Percentiles rank a stretch among this genome's conserved stretches.
phyloP scores from a whole-genome alignment of 2,797 vertebrate species.

The Eremophila alpestris region DNA sequence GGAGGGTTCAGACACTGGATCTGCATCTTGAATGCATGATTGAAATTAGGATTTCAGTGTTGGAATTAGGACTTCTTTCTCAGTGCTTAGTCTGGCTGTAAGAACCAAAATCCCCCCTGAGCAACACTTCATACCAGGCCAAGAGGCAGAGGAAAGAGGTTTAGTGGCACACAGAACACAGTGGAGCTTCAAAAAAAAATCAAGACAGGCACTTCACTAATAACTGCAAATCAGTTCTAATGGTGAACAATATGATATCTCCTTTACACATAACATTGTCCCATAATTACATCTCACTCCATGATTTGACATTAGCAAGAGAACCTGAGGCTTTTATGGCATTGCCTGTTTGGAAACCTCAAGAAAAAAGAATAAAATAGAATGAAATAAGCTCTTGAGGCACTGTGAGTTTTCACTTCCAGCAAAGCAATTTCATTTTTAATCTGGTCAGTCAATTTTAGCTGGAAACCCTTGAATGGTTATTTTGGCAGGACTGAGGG shows the following conservation, averaged over 20 bases:
- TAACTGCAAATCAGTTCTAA: neutral
- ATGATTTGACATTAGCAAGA: neutral
- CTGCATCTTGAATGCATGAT: neutral
- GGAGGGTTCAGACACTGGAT: neutral
- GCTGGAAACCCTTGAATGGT: neutral
- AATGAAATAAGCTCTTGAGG: neutral
- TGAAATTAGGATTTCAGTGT: neutral
- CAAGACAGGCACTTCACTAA: neutral
- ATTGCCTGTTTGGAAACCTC: neutral
- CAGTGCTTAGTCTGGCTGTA: neutral
- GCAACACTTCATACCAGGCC: neutral
- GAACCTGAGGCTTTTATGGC: neutral
- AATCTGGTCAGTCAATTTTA: neutral
- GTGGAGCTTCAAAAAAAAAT: neutral
- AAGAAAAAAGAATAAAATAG: neutral
- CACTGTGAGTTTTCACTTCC: neutral
- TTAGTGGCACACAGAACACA: rapidly evolving
- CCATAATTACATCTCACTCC: neutral
- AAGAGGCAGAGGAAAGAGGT: neutral
- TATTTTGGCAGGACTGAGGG: neutral
- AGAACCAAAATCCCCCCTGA: neutral
- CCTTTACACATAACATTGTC: neutral
- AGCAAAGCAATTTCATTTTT: neutral
- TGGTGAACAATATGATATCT: neutral
- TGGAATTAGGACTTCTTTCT: neutral